A percentile compares a stretch with the other conserved stretches of the same genome.
Conservation (phyloP, 2,888 invertebrate genomes). For the Zaprionus obscuricornis region DNA sequence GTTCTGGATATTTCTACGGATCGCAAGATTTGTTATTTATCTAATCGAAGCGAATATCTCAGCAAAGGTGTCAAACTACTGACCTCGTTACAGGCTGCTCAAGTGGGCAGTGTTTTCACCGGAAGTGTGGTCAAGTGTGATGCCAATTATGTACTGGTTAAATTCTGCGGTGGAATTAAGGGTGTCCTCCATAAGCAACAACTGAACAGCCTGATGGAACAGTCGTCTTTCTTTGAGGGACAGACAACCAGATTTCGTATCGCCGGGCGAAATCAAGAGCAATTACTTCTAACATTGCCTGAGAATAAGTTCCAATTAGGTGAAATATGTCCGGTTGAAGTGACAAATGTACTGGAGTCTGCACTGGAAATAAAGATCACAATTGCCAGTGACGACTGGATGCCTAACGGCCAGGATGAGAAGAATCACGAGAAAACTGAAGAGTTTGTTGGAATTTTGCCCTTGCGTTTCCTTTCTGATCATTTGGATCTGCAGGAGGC, state of each 20-base stretch:
- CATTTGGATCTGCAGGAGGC: constrained; percentile 78
- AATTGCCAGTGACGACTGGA: constrained; percentile 48
- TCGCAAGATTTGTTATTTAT: constrained; percentile 85
- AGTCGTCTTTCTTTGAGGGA: constrained; percentile 72
- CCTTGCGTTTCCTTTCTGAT: constrained; percentile 79
- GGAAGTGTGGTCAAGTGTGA: constrained; percentile 81
- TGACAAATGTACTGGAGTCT: constrained; percentile 75
- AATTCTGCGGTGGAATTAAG: constrained; percentile 83
- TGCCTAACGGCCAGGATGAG: constrained; percentile 33
- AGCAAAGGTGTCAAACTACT: constrained; percentile 85
- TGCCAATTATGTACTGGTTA: constrained; percentile 71
- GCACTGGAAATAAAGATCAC: constrained; percentile 82
- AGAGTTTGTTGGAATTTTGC: constrained; percentile 81
- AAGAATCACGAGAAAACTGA: constrained; percentile 42
- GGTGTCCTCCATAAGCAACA: constrained; percentile 81
- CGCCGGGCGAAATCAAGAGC: constrained; percentile 59
- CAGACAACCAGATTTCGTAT: constrained; percentile 81
- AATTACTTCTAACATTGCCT: constrained; percentile 72
- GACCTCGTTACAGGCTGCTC: constrained; percentile 84
- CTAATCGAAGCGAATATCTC: constrained; percentile 87
- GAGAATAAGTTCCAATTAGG: constrained; percentile 79
- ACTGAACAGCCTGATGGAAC: constrained; percentile 52
- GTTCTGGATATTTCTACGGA: constrained; percentile 85
- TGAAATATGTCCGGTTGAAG: constrained; percentile 76
- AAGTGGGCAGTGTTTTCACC: constrained; percentile 82